phyloP scores from a whole-genome alignment of 1,140 invertebrate genomes.

The Nymphalis io region DNA sequence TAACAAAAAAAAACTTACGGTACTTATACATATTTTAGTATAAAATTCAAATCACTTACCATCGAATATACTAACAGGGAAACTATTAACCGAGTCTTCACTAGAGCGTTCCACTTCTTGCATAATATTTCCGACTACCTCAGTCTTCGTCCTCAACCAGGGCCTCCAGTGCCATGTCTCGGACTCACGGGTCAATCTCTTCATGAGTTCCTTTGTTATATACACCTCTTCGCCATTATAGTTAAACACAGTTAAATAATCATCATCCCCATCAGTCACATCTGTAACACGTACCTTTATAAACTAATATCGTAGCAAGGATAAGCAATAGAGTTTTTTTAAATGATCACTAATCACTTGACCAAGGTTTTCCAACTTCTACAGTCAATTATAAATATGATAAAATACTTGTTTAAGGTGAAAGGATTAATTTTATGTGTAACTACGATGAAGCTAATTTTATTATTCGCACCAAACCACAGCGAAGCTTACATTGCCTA shows the following conservation, averaged over 20 bases:
- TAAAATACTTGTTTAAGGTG: too few relatives aligned
- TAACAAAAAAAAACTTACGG: too few relatives aligned
- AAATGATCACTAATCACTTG: background rate
- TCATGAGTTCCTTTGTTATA: conserved; percentile 57
- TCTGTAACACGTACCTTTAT: conserved; percentile 40
- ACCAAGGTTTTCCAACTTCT: too few relatives aligned
- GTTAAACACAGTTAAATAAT: conserved; percentile 45
- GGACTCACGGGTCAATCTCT: conserved; percentile 51
- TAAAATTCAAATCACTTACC: conserved; percentile 42
- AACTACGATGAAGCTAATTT: background rate
- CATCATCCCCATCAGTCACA: conserved; percentile 39
- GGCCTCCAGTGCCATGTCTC: conserved; percentile 69
- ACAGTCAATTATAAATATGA: too few relatives aligned
- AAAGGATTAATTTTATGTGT: background rate
- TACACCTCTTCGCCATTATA: conserved; percentile 58
- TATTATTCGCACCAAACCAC: background rate
- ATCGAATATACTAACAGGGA: conserved; percentile 56
- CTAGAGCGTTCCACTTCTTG: conserved; percentile 45
- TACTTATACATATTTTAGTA: too few relatives aligned
- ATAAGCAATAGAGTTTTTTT: background rate
- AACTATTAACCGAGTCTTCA: conserved; percentile 54
- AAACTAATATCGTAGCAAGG: background rate
- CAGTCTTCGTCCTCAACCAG: conserved; percentile 62
- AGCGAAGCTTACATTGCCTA: background rate
- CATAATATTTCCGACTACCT: conserved; percentile 47